Evolutionary conservation across 2,113 vertebrate species (phyloP).

Genomic region (Toxotes chatareus): DNA sequence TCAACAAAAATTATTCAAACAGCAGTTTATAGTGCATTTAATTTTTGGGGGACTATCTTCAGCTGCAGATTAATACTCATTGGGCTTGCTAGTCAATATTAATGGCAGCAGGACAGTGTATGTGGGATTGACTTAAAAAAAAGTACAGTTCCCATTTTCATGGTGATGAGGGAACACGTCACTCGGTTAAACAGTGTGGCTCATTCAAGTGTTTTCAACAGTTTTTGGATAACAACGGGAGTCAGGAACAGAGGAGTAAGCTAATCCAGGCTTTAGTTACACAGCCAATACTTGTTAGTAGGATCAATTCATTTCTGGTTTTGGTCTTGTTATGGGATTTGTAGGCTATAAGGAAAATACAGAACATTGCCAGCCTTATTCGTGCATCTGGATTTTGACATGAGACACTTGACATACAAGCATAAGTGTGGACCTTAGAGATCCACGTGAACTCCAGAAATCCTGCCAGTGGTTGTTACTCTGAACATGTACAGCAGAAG

Average conservation of each 20-base stretch:
- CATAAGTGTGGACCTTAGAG: background rate
- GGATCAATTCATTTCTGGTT: conserved; percentile 4
- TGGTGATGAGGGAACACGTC: background rate
- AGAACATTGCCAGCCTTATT: background rate
- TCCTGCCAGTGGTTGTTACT: background rate
- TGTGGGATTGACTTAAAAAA: background rate
- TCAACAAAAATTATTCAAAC: too few species aligned
- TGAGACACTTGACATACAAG: background rate
- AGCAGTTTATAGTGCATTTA: background rate
- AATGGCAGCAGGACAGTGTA: background rate
- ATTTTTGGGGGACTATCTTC: background rate
- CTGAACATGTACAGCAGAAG: background rate
- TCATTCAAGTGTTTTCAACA: background rate
- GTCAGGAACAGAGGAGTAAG: background rate
- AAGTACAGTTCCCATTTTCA: background rate
- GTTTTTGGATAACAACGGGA: background rate
- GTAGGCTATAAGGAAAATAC: background rate
- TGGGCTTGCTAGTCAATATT: background rate
- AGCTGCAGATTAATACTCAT: background rate
- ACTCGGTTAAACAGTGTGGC: background rate
- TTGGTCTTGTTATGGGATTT: background rate
- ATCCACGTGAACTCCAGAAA: conserved; percentile 7
- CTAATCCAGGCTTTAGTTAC: background rate
- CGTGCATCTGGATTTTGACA: background rate
- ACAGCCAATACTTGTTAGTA: conserved; percentile 4